Base-by-base conservation (phyloP, 1,140 invertebrate species). In the Trichonephila clavipes region DNA sequence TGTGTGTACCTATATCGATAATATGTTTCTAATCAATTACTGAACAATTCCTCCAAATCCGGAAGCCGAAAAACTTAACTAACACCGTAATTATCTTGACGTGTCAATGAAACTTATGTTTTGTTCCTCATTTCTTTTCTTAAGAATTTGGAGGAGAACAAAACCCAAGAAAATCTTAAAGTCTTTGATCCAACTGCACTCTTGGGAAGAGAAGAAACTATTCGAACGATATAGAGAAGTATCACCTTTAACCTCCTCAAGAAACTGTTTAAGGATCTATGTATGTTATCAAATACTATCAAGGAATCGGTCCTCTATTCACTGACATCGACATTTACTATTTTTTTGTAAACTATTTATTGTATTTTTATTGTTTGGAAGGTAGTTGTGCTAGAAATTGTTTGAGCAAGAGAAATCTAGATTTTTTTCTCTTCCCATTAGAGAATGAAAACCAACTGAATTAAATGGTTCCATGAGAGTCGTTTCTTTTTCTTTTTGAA, bases 231-330 rank as follows among this genome's bases (percentile, higher is more conserved):
- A 3, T 8, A 24, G 24, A 92, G 81, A 92, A 92, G 40, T 86
- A 34, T 92, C 81, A 85, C 59, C 81, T 86, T 58, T 51, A 51
- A 59, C 81, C 81, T 85, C 90, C 85, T 92, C 66, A 92, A 85
- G 61, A 34, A 1, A 1, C 21, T 28, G 34, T 86, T 92, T 92
- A 92, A 92, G 69, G 90, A 85, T 81, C 59, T 85, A 34, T 61
- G 81, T 83, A 58, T 85, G 77, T 86, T 81, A 86, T 40, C 81
- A 61, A 85, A 85, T 66, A 44, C 81, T 21, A 24, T 58, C 34
- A 24, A n/a, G 7, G 18, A 28, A 7, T 6, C 34, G 24, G 12
- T 86, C 7, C 61, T 21, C 6, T 58, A 18, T 21, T 21, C n/a
- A 5, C 21, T 18, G 16, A 16, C 8, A 28, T 72, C 69, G 24